These are phyloP conservation scores for Leptinotarsa lineolata DNA, from an alignment of 1,140 invertebrate genomes.

Conservation along the genomic window DNA sequence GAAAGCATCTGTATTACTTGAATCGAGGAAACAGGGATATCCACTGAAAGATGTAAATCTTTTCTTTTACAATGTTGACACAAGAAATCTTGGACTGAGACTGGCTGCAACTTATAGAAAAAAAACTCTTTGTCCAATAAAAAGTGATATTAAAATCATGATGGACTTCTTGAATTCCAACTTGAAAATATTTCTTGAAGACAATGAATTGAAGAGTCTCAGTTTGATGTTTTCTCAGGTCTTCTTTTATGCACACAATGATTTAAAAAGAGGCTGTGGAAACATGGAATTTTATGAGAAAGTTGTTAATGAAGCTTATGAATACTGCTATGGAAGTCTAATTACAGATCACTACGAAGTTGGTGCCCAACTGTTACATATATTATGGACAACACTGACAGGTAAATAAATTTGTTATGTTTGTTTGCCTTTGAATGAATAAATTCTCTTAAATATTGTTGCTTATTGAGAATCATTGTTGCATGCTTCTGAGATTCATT, in stretches of 20 bases:
- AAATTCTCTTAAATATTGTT: too few species aligned
- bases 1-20: slow-evolving; percentile 34
- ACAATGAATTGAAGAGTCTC: slow-evolving; percentile 30
- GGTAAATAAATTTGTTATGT: slow-evolving; percentile 7
- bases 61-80: slow-evolving; percentile 28
- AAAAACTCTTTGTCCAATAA: slow-evolving; percentile 25
- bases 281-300: slow-evolving; percentile 22
- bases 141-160: slow-evolving; percentile 23
- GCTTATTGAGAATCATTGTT: too few species aligned
- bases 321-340: slow-evolving; percentile 26
- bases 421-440: not conserved
- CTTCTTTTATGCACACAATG: slow-evolving; percentile 25
- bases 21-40: slow-evolving; percentile 28
- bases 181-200: slow-evolving; percentile 9
- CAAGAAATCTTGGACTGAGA: slow-evolving; percentile 28
- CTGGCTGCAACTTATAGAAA: slow-evolving; percentile 28
- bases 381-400: slow-evolving; percentile 26
- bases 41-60: slow-evolving; percentile 11
- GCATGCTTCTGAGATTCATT: too few species aligned
- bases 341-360: slow-evolving; percentile 22
- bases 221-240: slow-evolving; percentile 33
- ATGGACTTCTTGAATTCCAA: slow-evolving; percentile 24
- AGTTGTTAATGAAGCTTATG: slow-evolving; percentile 20
- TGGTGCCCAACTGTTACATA: slow-evolving; percentile 24
- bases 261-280: slow-evolving; percentile 16